Base-by-base conservation (phyloP, 2,888 invertebrate species). In the Andricus quercusramuli region DNA sequence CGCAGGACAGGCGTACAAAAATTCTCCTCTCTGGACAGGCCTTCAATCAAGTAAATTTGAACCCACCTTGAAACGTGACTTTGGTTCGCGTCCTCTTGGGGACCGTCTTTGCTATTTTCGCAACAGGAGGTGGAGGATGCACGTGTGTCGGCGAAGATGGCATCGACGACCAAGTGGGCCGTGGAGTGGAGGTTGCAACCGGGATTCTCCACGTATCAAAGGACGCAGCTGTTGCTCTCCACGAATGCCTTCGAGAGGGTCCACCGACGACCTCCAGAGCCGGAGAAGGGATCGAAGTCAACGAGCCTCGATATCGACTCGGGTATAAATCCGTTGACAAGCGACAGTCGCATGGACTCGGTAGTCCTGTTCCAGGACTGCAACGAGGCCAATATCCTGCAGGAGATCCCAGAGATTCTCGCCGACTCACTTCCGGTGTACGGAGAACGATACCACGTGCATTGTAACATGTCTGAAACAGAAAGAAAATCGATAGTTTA, bases 131-230 rank as follows among this genome's bases (percentile, higher is more conserved):
- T 0, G 91, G 90, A 22, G 92, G 92, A 81, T 92, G 90, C 32
- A 92, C 90, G 83, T 93, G 93, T 29, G 93, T 93, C 0, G 93
- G 93, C 22, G 93, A 93, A 3, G 93, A 93, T 0, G 94, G 94
- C 88, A 93, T 93, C 17, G 94, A 94, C 3, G 93, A 93, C 93
- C 93, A 93, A 17, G 93, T 92, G 20, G 93, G 93, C 59, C 92
- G 90, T 15, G 90, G 89, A 11, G 89, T 88, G 87, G 85, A 47
- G 87, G 90, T 44, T 88, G 90, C 47, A 86, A 88, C 78, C 0
- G 92, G 90, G 5, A 90, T 88, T 15, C 91, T 88, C 90, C 92
- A 91, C 3, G 91, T 90, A 76, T 93, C 93, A 84, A 93, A 93
- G 3, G 91, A 91, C 3, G 91, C 90, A 0, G 91, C 89, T 1